phyloP scores from a whole-genome alignment of 1,140 invertebrate species.

The Hirudo medicinalis region DNA sequence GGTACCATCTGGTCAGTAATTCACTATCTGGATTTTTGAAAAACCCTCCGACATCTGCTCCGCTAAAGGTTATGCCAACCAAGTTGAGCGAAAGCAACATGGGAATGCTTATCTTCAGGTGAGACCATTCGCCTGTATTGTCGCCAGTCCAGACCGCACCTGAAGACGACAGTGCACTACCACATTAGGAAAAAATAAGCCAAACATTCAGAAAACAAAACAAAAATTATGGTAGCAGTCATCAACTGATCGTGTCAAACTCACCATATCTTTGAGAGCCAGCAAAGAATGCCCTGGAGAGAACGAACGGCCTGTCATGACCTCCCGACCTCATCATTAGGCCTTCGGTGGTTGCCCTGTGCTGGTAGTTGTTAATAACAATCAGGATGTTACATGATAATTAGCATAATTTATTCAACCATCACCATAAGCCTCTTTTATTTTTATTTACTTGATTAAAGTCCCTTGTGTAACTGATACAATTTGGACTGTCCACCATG shows the following conservation, averaged over 20 bases:
- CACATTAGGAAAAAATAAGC: background rate
- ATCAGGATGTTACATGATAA: background rate
- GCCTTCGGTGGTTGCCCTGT: constrained; percentile 57
- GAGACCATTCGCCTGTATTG: constrained; percentile 84
- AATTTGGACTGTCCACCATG: background rate
- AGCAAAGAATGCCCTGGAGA: constrained; percentile 77
- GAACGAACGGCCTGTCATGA: constrained; percentile 68
- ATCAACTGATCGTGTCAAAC: background rate
- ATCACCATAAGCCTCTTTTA: background rate
- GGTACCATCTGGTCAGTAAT: constrained; percentile 86
- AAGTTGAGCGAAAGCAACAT: constrained; percentile 84
- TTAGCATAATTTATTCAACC: background rate
- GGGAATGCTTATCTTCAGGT: constrained; percentile 70
- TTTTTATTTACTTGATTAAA: too few relatives aligned
- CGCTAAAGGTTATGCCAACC: constrained; percentile 84
- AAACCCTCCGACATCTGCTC: constrained; percentile 94
- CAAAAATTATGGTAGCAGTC: background rate
- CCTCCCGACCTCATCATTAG: constrained; percentile 56
- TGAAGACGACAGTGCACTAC: constrained; percentile 15
- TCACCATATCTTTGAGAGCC: constrained; percentile 65
- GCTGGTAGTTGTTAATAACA: too few relatives aligned
- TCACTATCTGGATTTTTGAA: constrained; percentile 89
- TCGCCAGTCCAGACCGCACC: constrained; percentile 98
- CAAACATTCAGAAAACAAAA: background rate
- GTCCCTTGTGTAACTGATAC: background rate